Evolutionary conservation across 30 jellyfish, hydroid and myxozoan genomes (phyloP).

Genomic region (Chrysaora quinquecirrha): DNA sequence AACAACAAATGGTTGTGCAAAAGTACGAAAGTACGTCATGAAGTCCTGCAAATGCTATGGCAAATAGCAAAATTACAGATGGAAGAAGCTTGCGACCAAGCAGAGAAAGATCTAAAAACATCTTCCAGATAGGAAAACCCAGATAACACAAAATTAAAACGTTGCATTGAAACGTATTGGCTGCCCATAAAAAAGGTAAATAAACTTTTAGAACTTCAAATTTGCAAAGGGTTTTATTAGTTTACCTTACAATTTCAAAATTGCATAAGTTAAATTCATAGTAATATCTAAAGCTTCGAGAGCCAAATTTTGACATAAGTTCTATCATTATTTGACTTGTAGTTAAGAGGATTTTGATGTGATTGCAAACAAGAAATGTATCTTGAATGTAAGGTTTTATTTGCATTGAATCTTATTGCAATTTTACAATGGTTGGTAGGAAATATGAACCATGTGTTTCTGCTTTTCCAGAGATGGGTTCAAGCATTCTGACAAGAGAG

Average conservation of each 20-base stretch:
- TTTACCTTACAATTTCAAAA: not conserved
- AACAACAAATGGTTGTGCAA: not conserved
- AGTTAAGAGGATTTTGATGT: too few relatives aligned
- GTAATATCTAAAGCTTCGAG: not conserved
- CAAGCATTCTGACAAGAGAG: conserved; percentile 60
- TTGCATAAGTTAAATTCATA: not conserved
- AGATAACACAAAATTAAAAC: not conserved
- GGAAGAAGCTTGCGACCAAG: conserved; percentile 26
- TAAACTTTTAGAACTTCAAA: not conserved
- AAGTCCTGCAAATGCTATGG: conserved; percentile 5
- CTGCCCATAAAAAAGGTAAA: conserved; percentile 14
- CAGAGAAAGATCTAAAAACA: conserved; percentile 2
- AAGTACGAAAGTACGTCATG: not conserved
- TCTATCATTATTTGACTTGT: too few relatives aligned
- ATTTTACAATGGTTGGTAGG: not conserved
- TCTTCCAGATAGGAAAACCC: conserved; percentile 1
- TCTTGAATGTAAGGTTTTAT: too few relatives aligned
- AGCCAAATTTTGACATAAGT: too few relatives aligned
- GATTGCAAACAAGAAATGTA: too few relatives aligned
- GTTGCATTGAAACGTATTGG: conserved; percentile 13
- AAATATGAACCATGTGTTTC: not conserved
- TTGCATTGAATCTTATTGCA: too few relatives aligned
- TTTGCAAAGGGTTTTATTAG: not conserved
- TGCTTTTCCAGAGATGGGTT: conserved; percentile 69
- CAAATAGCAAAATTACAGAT: conserved; percentile 23